phyloP scores from a whole-genome alignment of 2,797 vertebrate species.

The Sebastes cheni region DNA sequence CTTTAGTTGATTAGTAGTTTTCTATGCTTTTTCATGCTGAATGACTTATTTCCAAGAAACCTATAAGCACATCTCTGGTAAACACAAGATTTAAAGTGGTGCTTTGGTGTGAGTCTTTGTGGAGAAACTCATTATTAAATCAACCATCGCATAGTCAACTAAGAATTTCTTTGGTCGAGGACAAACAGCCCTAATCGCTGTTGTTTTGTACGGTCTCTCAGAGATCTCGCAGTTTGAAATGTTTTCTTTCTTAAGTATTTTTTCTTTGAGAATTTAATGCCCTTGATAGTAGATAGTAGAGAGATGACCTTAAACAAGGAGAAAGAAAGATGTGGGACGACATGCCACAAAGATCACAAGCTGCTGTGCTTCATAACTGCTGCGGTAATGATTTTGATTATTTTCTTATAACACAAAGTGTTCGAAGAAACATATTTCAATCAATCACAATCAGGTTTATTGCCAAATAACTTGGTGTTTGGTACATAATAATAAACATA shows the following conservation, averaged over 20 bases:
- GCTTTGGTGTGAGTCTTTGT: rapidly evolving
- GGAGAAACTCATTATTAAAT: too few species aligned
- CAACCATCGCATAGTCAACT: too few species aligned
- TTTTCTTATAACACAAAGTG: neutral
- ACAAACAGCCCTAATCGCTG: too few species aligned
- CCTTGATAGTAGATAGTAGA: neutral
- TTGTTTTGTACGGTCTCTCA: neutral
- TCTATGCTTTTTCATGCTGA: too few species aligned
- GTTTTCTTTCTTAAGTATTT: neutral
- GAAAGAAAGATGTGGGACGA: neutral
- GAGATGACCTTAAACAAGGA: rapidly evolving
- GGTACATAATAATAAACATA: neutral
- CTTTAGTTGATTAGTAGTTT: too few species aligned
- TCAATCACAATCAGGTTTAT: neutral
- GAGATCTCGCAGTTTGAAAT: neutral
- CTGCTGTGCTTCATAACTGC: neutral
- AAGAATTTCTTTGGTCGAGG: too few species aligned
- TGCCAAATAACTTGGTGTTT: neutral
- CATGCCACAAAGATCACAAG: neutral
- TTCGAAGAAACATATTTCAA: too few species aligned
- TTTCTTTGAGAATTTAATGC: neutral
- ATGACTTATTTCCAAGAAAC: too few species aligned
- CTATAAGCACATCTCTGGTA: too few species aligned
- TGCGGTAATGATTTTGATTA: neutral
- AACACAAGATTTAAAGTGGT: too few species aligned